Evolutionary conservation across 2,888 invertebrate species (phyloP).

Genomic region (Frankliniella intonsa): DNA sequence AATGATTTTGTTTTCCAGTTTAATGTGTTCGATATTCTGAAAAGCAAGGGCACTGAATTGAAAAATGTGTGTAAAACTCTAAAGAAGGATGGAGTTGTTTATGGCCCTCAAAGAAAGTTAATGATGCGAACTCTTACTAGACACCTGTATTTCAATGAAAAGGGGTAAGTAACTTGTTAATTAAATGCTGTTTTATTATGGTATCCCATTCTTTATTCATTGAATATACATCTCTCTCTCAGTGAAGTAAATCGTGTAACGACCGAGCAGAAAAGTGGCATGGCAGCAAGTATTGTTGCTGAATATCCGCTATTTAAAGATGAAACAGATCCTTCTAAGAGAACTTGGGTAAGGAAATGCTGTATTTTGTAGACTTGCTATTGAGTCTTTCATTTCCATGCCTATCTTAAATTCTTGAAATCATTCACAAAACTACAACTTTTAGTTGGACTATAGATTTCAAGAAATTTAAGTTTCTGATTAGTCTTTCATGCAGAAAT

Average conservation of each 20-base stretch:
- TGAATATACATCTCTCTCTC: background rate
- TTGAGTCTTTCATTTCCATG: background rate
- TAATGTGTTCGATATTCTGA: background rate
- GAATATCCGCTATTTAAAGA: background rate
- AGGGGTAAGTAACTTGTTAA: background rate
- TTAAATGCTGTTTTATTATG: background rate
- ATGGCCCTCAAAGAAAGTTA: background rate
- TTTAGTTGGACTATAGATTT: too few relatives aligned
- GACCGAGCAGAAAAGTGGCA: background rate
- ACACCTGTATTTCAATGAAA: background rate
- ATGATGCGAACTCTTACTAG: background rate
- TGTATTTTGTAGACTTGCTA: too few relatives aligned
- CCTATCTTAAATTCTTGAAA: background rate
- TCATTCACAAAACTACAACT: background rate
- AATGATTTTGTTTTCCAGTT: background rate
- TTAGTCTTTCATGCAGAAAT: too few relatives aligned
- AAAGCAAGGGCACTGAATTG: background rate
- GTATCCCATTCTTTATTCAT: background rate
- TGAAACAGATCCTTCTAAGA: background rate
- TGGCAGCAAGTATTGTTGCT: background rate
- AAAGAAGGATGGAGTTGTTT: background rate
- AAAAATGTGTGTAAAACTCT: background rate
- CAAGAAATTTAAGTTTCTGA: too few relatives aligned
- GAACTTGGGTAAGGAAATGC: background rate
- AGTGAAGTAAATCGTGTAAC: background rate